phyloP scores from a whole-genome alignment of 92 coral and sea anemone genomes.

The Actinernus sp. region DNA sequence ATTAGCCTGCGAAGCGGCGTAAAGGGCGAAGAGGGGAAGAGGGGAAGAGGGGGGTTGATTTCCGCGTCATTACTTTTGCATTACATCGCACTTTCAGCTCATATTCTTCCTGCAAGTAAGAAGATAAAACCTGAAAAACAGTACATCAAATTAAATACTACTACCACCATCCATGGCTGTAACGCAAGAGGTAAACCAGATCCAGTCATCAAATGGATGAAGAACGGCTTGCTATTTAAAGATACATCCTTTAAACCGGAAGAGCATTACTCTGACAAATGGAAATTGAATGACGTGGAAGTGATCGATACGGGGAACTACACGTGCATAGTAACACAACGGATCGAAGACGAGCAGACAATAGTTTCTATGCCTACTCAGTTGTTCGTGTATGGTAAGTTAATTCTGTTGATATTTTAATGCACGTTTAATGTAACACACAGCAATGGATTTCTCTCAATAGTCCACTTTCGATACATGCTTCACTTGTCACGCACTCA shows the following conservation, averaged over 20 bases:
- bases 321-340: not conserved
- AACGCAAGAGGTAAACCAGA: not conserved
- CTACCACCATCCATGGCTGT: not conserved
- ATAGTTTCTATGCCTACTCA: not conserved
- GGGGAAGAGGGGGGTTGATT: no score
- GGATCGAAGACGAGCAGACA: not conserved
- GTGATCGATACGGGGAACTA: not conserved
- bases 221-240: not conserved
- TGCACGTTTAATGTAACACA: no score
- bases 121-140: not conserved
- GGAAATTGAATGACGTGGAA: not conserved
- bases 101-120: no score
- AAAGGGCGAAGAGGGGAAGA: no score
- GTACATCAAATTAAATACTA: not conserved
- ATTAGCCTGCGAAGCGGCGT: no score
- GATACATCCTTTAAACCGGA: not conserved
- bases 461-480: no score
- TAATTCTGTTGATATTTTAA: no score
- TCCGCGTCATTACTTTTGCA: no score
- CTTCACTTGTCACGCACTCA: no score
- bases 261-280: not conserved
- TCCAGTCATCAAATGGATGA: not conserved
- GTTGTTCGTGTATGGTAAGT: conserved; percentile 1
- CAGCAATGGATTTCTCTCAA: no score
- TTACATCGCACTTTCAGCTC: no score